Conservation (phyloP, 2,113 vertebrate genomes). For the Mionectes macconnelli region DNA sequence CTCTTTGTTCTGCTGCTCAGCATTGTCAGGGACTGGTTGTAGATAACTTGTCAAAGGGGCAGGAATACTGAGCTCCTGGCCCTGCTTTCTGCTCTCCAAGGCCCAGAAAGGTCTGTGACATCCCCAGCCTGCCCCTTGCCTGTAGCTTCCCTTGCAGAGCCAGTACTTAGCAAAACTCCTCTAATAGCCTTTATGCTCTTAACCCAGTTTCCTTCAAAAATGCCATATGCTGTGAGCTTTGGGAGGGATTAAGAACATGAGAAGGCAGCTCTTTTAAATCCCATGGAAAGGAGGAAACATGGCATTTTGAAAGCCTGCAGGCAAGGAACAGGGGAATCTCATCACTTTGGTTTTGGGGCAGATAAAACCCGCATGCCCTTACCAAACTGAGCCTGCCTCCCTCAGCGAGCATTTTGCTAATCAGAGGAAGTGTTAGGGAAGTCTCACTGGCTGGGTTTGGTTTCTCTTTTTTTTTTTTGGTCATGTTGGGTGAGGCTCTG, state of each 20-base stretch:
- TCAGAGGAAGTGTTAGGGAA: neutral
- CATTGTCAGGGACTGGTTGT: neutral
- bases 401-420: neutral
- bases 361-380: neutral
- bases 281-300: neutral
- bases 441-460: neutral
- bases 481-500: neutral
- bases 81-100: neutral
- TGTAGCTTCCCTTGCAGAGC: neutral
- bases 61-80: neutral
- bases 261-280: conserved; percentile 40
- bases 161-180: conserved; percentile 6
- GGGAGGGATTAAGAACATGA: conserved; percentile 22
- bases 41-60: neutral
- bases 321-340: neutral
- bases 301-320: neutral
- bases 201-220: conserved; percentile 50
- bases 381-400: neutral
- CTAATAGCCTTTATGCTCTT: conserved; percentile 17
- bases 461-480: neutral
- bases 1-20: neutral
- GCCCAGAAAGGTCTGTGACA: neutral
- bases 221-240: conserved; percentile 44
- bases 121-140: neutral
- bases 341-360: neutral